These are phyloP conservation scores for Papilio polyxenes DNA, from an alignment of 1,140 invertebrate species.

Conservation along the genomic window DNA sequence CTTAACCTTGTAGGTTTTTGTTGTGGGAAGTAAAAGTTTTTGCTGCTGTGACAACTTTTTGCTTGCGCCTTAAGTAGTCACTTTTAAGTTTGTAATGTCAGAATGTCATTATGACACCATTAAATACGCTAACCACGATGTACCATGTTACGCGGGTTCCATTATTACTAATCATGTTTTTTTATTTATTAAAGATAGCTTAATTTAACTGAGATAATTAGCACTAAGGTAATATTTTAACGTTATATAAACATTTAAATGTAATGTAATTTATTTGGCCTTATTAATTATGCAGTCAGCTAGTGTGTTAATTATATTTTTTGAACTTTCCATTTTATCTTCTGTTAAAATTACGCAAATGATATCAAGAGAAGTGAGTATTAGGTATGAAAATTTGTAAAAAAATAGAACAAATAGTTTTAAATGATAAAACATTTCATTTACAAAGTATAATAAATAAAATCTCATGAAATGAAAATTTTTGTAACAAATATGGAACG, in stretches of 20 bases:
- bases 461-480: background rate
- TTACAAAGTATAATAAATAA: background rate
- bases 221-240: background rate
- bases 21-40: slow-evolving; percentile 26
- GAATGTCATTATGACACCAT: background rate
- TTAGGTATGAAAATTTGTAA: too few relatives aligned
- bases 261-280: background rate
- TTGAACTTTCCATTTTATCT: background rate
- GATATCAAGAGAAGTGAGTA: background rate
- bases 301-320: background rate
- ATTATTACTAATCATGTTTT: background rate
- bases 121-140: background rate
- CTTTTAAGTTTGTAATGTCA: background rate
- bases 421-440: background rate
- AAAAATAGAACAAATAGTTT: too few relatives aligned
- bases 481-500: background rate
- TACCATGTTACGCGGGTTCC: background rate
- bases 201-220: background rate
- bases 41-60: slow-evolving; percentile 11
- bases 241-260: background rate
- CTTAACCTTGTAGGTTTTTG: slow-evolving; percentile 16
- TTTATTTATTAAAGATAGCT: background rate
- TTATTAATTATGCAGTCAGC: slow-evolving; percentile 3
- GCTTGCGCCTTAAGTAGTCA: background rate
- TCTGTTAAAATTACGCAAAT: background rate